Percentiles rank a stretch among this genome's conserved stretches.
Conservation (phyloP, 1,140 invertebrate species). For the Leptinotarsa defecta region DNA sequence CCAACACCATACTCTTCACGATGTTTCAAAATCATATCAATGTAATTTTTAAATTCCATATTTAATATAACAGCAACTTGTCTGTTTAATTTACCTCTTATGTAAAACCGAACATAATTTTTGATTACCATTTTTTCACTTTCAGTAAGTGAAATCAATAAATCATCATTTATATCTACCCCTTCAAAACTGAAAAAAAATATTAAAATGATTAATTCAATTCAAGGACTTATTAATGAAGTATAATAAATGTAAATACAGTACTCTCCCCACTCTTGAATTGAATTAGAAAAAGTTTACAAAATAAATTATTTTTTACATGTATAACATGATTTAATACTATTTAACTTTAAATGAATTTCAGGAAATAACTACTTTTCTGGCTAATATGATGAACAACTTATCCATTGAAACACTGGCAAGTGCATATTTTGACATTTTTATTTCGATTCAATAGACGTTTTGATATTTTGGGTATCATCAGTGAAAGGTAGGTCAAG, state of each 20-base stretch:
- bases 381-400: too few species aligned
- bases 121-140: background rate
- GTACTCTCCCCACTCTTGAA: background rate
- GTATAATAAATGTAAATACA: background rate
- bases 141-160: background rate
- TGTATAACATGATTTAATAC: background rate
- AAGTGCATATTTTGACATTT: too few species aligned
- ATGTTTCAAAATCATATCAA: background rate
- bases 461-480: too few species aligned
- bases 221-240: background rate
- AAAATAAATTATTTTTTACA: background rate
- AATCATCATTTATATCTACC: conserved; percentile 2
- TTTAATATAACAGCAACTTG: background rate
- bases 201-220: background rate
- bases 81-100: background rate
- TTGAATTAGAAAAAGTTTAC: background rate
- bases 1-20: background rate
- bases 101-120: conserved; percentile 5
- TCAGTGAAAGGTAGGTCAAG: too few species aligned
- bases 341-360: too few species aligned
- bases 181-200: background rate
- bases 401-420: too few species aligned
- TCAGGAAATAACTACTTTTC: too few species aligned
- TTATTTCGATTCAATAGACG: too few species aligned
- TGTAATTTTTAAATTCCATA: conserved; percentile 1